Evolutionary conservation across 2,888 invertebrate genomes (phyloP), one percentile per base, ranked within the genome.

Genomic region (Deilephila elpenor): DNA sequence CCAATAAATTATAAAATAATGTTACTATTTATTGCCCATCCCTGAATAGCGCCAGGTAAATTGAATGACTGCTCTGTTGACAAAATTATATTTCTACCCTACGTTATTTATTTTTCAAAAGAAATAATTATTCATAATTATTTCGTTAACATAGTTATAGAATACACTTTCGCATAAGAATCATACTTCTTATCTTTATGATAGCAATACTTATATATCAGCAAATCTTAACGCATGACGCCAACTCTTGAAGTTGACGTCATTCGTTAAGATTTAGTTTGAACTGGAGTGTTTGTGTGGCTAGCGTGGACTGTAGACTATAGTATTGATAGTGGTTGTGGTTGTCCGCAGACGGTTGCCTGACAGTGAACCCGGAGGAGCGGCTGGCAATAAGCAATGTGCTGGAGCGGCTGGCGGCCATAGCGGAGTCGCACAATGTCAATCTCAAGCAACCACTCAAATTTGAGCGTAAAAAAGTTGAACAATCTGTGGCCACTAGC

Each of bases 381-480:
- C 96, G 99, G 79, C 95, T 98, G 80, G 96, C 96, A 72, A 97
- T 99, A 74, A 96, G 96, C 77, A 97, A 96, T 82, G 94, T 99
- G 73, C 93, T 99, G 82, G 98, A 99, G 87, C 96, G 98, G 79
- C 91, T 99, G 78, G 98, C 98, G 74, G 98, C 98, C 74, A 97
- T 99, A 81, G 98, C 98, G 1, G 98, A 98, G 91, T 97, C 97
- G 73, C 96, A 97, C 89, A 96, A 96, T 79, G 96, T 98, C 93
- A 97, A 97, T 91, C 95, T 98, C 75, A 97, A 97, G 90, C 97
- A 97, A 84, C 96, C 98, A 79, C 95, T 98, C 82, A 96, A 96
- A 87, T 95, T 97, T 87, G 96, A 96, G 92, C 94, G 95, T 92
- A 95, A 95, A 95, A 95, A 95, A 95, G 95, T 95, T 95, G 95